phyloP scores from a whole-genome alignment of 2,797 vertebrate genomes.

The Lacerta viridis region DNA sequence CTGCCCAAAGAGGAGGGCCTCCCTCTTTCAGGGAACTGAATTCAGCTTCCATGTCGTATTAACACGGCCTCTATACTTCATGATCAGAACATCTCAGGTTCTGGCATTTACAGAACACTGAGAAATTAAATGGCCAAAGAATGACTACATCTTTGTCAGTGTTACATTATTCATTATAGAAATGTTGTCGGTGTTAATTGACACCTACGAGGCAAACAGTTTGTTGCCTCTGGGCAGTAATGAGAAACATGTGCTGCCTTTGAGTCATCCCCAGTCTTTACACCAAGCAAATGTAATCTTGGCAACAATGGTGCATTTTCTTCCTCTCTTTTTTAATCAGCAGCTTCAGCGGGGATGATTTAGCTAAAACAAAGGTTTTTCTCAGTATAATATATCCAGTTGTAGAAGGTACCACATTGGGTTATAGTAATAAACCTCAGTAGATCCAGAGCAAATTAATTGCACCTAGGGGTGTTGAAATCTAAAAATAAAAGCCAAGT shows the following conservation, averaged over 20 bases:
- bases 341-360: constrained; percentile 7
- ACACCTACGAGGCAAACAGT: constrained; percentile 31
- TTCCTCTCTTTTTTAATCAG: not conserved
- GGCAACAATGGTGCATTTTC: not conserved
- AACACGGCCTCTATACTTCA: accelerated
- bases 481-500: constrained; percentile 27
- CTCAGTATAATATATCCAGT: accelerated
- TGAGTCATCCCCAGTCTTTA: constrained; percentile 26
- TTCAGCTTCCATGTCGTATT: accelerated
- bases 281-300: not conserved
- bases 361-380: not conserved
- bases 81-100: not conserved
- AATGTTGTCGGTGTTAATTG: constrained; percentile 54
- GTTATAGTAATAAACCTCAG: not conserved
- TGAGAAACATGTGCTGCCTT: constrained; percentile 7
- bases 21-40: accelerated
- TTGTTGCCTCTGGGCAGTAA: constrained; percentile 41
- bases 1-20: not conserved
- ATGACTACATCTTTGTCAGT: constrained; percentile 38
- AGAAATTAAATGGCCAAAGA: constrained; percentile 44
- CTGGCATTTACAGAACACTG: not conserved
- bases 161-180: constrained; percentile 26
- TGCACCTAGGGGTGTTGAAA: constrained; percentile 26
- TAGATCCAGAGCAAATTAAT: not conserved
- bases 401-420: accelerated